phyloP scores from a whole-genome alignment of 2,888 invertebrate species.

The Meiosimyza decipiens region DNA sequence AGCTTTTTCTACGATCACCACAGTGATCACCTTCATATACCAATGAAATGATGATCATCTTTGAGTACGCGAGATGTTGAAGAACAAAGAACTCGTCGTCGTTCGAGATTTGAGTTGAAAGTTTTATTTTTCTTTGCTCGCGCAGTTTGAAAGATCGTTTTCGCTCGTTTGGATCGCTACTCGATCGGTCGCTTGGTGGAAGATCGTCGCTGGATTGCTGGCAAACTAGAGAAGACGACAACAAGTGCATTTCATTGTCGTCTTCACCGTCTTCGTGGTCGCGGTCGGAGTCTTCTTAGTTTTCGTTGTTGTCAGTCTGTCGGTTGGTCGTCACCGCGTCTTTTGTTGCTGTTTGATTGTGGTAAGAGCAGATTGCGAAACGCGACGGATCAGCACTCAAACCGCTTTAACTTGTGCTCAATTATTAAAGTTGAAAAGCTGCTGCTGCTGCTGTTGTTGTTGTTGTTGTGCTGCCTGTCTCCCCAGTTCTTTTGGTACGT shows the following conservation, averaged over 20 bases:
- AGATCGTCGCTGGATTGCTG: not conserved
- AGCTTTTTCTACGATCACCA: not conserved
- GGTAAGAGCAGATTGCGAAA: conserved; percentile 11
- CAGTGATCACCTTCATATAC: not conserved
- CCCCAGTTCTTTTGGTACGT: conserved; percentile 29
- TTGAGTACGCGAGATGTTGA: conserved; percentile 14
- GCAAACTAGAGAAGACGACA: conserved; percentile 19
- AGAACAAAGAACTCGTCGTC: conserved; percentile 31
- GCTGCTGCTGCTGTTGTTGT: conserved; percentile 36
- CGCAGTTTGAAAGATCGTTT: not conserved
- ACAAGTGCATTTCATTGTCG: conserved; percentile 25
- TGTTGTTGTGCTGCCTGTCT: conserved; percentile 21
- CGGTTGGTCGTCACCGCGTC: conserved; percentile 16
- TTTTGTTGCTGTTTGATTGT: conserved; percentile 23
- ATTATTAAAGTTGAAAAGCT: conserved; percentile 46
- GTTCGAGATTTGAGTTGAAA: conserved; percentile 35
- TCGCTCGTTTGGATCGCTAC: conserved; percentile 1
- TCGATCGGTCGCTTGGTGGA: too few species aligned
- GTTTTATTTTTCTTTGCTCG: conserved; percentile 8
- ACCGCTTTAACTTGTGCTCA: conserved; percentile 41
- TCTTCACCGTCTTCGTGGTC: conserved; percentile 12
- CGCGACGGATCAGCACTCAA: conserved; percentile 7
- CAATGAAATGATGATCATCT: not conserved
- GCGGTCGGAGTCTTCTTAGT: conserved; percentile 1
- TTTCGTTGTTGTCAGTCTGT: not conserved